Base-by-base conservation (phyloP, 2,113 vertebrate species). In the Calonectris borealis region DNA sequence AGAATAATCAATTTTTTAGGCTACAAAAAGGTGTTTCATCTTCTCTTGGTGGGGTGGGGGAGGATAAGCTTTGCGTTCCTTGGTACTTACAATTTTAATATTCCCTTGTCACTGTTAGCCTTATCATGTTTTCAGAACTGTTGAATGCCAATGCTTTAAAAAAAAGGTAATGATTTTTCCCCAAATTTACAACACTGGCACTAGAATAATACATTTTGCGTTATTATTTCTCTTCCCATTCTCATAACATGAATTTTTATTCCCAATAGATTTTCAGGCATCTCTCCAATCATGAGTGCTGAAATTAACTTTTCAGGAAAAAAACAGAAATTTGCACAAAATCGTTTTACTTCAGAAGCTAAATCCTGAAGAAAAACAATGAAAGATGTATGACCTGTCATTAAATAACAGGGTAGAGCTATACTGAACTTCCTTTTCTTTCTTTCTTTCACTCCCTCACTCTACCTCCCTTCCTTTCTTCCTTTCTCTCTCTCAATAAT, bases 101-200 rank as follows among this genome's bases (percentile, higher is more conserved):
- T 32, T 87, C 42, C 49, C 49, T 89, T 78, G 36, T 49, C 48
- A 72, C 44, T 55, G 15, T 44, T 68, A 81, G 18, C 5, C 9
- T 66, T 84, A 69, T 57, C 38, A 29, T 75, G 65, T 77, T 94
- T 94, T 76, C 76, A 78, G 51, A 82, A 81, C 61, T 34, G 36
- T 29, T 86, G 69, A 81, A 46, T 7, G 5, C 4, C 49, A 79
- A 12, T 31, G 11, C 11, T 85, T 38, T 34, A 60, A 73, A 38
- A 51, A 91, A 51, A 11, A 24, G 4, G 6, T 58, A 46, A 48
- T 13, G 2, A 19, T 7, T 81, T 57, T 25, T 27, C 15, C 27
- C 36, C 31, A 81, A 19, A 64, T 5, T 79, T 90, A 85, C 2
- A 16, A 64, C 31, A 76, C 18, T 58, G 48, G 20, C 12, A 60